Conservation (phyloP, 2,888 invertebrate species). For the Lissocephala sabroskyi region DNA sequence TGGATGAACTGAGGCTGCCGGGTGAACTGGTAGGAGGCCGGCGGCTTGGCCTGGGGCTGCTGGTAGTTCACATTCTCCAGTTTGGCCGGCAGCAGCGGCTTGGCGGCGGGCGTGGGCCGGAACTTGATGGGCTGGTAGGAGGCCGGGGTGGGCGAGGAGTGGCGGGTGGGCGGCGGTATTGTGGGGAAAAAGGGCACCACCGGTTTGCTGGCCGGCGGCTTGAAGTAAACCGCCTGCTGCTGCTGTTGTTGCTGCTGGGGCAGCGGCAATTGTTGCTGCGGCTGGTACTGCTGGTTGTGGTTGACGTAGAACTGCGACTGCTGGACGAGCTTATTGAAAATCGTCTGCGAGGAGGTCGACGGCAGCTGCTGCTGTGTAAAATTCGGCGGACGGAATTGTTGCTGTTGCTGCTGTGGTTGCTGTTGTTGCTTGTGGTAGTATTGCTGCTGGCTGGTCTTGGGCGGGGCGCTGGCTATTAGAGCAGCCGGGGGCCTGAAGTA, state of each 20-base stretch:
- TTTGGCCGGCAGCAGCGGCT: conserved; percentile 57
- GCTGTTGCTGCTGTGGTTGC: conserved; percentile 24
- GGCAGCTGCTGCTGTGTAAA: conserved; percentile 42
- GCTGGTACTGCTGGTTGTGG: conserved; percentile 58
- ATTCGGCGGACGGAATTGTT: conserved; percentile 33
- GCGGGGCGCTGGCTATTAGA: conserved; percentile 16
- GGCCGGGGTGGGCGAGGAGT: conserved; percentile 34
- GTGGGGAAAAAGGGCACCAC: conserved; percentile 63
- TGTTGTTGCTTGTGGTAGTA: conserved; percentile 17
- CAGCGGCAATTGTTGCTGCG: conserved; percentile 24
- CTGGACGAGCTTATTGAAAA: conserved; percentile 52
- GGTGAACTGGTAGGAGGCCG: conserved; percentile 72
- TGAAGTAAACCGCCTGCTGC: conserved; percentile 41
- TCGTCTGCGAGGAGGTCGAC: conserved; percentile 45
- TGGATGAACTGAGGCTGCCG: conserved; percentile 70
- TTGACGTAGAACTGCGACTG: conserved; percentile 63
- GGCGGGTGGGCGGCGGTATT: conserved; percentile 47
- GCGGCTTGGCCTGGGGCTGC: conserved; percentile 63
- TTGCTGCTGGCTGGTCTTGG: conserved; percentile 20
- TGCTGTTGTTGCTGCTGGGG: conserved; percentile 28
- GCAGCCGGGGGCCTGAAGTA: conserved; percentile 42
- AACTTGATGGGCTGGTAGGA: conserved; percentile 69
- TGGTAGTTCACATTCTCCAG: conserved; percentile 61
- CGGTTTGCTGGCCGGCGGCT: conserved; percentile 56
- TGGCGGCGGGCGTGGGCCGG: conserved; percentile 62